A percentile compares a stretch with the other conserved stretches of the same genome.
These are phyloP conservation scores for Morbakka virulenta DNA, from an alignment of 30 jellyfish, hydroid and myxozoan genomes.

Conservation along the genomic window DNA sequence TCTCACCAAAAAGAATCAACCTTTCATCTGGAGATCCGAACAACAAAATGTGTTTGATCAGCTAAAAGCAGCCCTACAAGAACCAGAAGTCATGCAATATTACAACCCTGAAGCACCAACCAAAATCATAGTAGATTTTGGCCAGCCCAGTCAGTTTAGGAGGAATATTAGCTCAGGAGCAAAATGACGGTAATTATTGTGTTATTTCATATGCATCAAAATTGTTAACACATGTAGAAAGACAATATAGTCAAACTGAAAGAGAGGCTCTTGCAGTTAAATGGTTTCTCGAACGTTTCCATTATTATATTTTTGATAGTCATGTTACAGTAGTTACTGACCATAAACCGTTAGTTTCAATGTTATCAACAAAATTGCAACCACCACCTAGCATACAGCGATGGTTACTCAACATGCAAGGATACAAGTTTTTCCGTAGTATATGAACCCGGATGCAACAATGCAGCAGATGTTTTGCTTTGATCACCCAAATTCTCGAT, in stretches of 20 bases:
- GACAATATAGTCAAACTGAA: constrained; percentile 43
- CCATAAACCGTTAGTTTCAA: constrained; percentile 36
- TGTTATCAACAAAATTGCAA: constrained; percentile 25
- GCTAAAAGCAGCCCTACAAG: constrained; percentile 36
- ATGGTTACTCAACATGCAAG: constrained; percentile 20
- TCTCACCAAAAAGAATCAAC: constrained; percentile 11
- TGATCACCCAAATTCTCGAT: too few relatives aligned
- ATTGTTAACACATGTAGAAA: constrained; percentile 45
- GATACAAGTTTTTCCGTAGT: constrained; percentile 22
- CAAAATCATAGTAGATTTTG: constrained; percentile 37
- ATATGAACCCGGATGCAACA: too few relatives aligned
- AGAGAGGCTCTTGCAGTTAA: too few relatives aligned
- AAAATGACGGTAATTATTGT: constrained; percentile 13
- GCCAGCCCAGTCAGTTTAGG: constrained; percentile 50
- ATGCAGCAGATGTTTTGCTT: too few relatives aligned
- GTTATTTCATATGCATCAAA: constrained; percentile 45
- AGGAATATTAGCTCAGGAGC: constrained; percentile 38
- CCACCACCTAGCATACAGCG: too few relatives aligned
- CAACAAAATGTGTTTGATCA: constrained; percentile 16
- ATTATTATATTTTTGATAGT: constrained; percentile 37
- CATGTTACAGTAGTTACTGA: constrained; percentile 42
- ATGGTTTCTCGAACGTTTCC: constrained; percentile 40
- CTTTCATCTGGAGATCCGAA: constrained; percentile 20
- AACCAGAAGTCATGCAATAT: constrained; percentile 24
- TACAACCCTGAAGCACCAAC: constrained; percentile 34